Percentiles rank a stretch among this genome's conserved stretches.
Evolutionary conservation across 1,140 invertebrate genomes (phyloP).

Genomic region (Harlomillsia oculata): DNA sequence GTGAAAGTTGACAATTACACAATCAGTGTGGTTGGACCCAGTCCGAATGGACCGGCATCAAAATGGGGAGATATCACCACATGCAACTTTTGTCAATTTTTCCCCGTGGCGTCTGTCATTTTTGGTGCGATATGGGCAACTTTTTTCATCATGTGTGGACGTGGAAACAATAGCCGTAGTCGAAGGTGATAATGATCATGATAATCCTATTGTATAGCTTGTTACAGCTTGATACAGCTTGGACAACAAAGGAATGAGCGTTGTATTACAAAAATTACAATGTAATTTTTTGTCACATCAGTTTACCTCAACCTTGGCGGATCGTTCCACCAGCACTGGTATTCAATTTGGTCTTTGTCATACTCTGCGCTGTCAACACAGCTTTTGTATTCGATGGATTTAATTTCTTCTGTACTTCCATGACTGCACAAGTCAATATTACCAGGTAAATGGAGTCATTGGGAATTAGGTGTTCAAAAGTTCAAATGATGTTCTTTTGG

Average conservation of each 20-base stretch:
- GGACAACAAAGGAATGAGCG: not conserved
- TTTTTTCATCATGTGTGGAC: slow-evolving; percentile 32
- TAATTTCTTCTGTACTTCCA: slow-evolving; percentile 23
- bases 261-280: not conserved
- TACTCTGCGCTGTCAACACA: slow-evolving; percentile 25
- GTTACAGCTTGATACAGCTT: not conserved
- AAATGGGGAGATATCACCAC: slow-evolving; percentile 19
- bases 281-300: not conserved
- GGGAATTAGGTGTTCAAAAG: not conserved
- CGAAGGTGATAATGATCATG: slow-evolving; percentile 15
- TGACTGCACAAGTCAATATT: slow-evolving; percentile 21
- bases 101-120: slow-evolving; percentile 31
- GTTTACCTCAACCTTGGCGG: slow-evolving; percentile 34
- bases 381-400: slow-evolving; percentile 30
- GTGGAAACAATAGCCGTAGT: slow-evolving; percentile 25
- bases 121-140: slow-evolving; percentile 31
- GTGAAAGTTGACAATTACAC: slow-evolving; percentile 6
- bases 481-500: not conserved
- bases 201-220: not conserved
- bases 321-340: slow-evolving; percentile 35
- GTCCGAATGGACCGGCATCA: slow-evolving; percentile 3
- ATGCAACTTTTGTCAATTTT: slow-evolving; percentile 30
- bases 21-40: slow-evolving; percentile 2
- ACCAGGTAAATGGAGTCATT: slow-evolving; percentile 11
- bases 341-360: slow-evolving; percentile 33